phyloP scores from a whole-genome alignment of 2,113 vertebrate species.

The Apodemus sylvaticus region DNA sequence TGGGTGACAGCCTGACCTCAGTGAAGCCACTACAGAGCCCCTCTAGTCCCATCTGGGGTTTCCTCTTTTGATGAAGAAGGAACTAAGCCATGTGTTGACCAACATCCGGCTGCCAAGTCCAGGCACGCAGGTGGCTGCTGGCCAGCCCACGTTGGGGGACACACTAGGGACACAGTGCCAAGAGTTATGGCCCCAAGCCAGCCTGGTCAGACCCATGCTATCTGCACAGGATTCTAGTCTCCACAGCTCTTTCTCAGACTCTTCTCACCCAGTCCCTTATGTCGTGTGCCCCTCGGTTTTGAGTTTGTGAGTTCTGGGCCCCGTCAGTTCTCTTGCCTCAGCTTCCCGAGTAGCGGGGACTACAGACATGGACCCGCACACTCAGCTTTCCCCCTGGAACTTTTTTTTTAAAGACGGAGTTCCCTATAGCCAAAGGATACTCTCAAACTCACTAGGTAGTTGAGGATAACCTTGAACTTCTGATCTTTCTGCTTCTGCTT shows the following conservation, averaged over 20 bases:
- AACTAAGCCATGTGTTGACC: neutral
- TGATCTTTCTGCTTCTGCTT: neutral
- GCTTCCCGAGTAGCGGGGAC: neutral
- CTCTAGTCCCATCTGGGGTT: neutral
- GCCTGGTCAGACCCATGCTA: neutral
- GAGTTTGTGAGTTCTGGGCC: neutral
- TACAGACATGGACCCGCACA: neutral
- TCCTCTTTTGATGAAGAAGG: slow-evolving; percentile 28
- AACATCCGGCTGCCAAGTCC: neutral
- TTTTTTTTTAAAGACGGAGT: neutral
- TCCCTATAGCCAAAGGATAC: neutral
- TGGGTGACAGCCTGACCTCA: neutral
- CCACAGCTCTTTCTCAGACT: neutral
- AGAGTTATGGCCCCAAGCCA: neutral
- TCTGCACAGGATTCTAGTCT: neutral
- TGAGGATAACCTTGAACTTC: neutral
- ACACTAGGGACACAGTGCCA: rapidly evolving
- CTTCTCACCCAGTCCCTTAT: neutral
- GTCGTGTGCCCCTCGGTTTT: neutral
- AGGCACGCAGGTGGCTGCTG: neutral
- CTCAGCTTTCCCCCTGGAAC: neutral
- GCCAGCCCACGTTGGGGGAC: neutral
- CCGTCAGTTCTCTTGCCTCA: neutral
- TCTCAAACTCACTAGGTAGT: neutral
- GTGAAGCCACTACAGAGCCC: neutral